Conservation (phyloP, 2,797 vertebrate genomes). For the Hypotaenidia okinawae region DNA sequence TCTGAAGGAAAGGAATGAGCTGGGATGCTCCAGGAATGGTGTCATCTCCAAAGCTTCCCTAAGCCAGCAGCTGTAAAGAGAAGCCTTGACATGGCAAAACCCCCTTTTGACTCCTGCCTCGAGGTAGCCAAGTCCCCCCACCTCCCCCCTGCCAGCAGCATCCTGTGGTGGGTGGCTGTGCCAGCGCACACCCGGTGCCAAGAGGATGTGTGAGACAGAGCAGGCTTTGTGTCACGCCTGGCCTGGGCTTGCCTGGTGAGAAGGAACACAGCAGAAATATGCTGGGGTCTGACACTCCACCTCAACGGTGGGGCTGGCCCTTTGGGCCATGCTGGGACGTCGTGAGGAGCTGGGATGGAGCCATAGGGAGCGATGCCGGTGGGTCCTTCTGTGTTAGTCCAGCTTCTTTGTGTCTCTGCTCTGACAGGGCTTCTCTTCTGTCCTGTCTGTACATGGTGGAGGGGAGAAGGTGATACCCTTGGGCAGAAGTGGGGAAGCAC, state of each 20-base stretch:
- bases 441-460: fast-evolving
- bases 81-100: not conserved
- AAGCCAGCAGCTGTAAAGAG: fast-evolving
- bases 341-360: not conserved
- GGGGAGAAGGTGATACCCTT: not conserved
- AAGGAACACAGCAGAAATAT: not conserved
- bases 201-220: not conserved
- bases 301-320: fast-evolving
- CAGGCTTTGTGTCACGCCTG: not conserved
- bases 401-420: not conserved
- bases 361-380: fast-evolving
- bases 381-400: not conserved
- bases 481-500: not conserved
- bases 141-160: not conserved
- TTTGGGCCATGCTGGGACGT: fast-evolving
- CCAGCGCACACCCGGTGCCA: not conserved
- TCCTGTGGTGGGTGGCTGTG: not conserved
- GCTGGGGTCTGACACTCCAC: not conserved
- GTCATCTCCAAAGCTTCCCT: not conserved
- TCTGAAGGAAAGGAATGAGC: not conserved
- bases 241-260: not conserved
- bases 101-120: not conserved
- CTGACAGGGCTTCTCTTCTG: not conserved
- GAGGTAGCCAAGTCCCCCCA: not conserved
- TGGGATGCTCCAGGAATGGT: not conserved